Evolutionary conservation across 2,113 vertebrate genomes (phyloP).

Genomic region (Coptodon rendalli): DNA sequence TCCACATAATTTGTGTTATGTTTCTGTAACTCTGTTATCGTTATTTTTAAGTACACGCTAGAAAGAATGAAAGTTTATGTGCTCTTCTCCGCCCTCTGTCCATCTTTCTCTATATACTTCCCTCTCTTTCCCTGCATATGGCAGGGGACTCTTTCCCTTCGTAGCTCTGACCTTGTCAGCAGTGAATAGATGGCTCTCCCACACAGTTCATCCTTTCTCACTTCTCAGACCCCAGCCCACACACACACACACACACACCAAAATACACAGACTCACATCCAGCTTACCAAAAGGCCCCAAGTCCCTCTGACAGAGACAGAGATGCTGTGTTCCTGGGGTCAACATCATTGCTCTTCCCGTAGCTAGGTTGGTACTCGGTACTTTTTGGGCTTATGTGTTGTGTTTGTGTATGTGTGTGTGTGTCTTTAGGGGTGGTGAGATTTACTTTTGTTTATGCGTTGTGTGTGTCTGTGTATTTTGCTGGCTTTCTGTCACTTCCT

Average conservation of each 20-base stretch:
- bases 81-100: slow-evolving; percentile 36
- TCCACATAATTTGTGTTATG: neutral
- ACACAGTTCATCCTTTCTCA: slow-evolving; percentile 78
- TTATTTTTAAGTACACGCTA: neutral
- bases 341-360: slow-evolving; percentile 79
- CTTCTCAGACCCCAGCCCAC: slow-evolving; percentile 61
- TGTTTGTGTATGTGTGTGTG: neutral
- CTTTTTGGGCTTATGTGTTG: slow-evolving; percentile 26
- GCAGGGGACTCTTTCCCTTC: slow-evolving; percentile 68
- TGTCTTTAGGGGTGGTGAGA: neutral
- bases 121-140: slow-evolving; percentile 65
- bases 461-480: neutral
- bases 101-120: slow-evolving; percentile 27
- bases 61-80: slow-evolving; percentile 1
- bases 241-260: slow-evolving; percentile 26
- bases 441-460: neutral
- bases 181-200: slow-evolving; percentile 79
- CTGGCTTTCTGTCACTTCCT: neutral
- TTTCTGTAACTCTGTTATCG: neutral
- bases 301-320: slow-evolving; percentile 78
- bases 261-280: neutral
- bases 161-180: slow-evolving; percentile 78
- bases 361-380: slow-evolving; percentile 46
- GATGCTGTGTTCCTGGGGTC: slow-evolving; percentile 75
- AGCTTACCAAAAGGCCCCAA: slow-evolving; percentile 67